These are phyloP conservation scores for Eristalis intricaria DNA, from an alignment of 2,888 invertebrate genomes.

Conservation along the genomic window DNA sequence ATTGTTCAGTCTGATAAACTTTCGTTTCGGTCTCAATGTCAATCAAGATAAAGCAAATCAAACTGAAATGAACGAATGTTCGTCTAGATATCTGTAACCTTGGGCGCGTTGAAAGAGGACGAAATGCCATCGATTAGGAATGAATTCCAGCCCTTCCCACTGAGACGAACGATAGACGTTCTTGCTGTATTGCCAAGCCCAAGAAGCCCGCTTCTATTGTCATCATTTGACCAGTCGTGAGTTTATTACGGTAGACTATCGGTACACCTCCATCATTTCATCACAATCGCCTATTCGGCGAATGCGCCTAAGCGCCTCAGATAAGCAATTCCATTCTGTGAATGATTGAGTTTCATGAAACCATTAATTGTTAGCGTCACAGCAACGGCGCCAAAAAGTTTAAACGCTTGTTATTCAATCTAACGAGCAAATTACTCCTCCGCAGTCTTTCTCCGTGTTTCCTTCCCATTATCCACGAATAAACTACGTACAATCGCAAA, in stretches of 20 bases:
- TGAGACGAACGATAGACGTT: too few relatives aligned
- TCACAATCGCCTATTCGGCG: neutral
- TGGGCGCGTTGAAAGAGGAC: neutral
- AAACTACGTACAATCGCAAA: too few relatives aligned
- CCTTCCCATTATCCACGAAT: too few relatives aligned
- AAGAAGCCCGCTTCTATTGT: too few relatives aligned
- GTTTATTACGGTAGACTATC: too few relatives aligned
- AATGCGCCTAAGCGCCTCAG: neutral
- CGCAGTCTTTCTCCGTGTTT: neutral
- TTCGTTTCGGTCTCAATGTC: neutral
- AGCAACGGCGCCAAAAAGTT: neutral
- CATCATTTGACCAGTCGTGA: too few relatives aligned
- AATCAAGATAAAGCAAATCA: neutral
- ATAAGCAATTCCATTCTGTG: neutral
- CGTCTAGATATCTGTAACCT: neutral
- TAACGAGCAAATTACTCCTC: neutral
- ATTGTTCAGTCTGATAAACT: neutral
- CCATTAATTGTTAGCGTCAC: neutral
- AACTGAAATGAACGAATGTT: neutral
- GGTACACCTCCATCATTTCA: neutral
- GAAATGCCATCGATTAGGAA: neutral
- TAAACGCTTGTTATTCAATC: neutral
- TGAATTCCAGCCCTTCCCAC: neutral
- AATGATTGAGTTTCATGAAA: neutral
- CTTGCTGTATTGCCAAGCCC: too few relatives aligned